Evolutionary conservation across 2,113 vertebrate species (phyloP).

Genomic region (Hirundichthys speculiger): DNA sequence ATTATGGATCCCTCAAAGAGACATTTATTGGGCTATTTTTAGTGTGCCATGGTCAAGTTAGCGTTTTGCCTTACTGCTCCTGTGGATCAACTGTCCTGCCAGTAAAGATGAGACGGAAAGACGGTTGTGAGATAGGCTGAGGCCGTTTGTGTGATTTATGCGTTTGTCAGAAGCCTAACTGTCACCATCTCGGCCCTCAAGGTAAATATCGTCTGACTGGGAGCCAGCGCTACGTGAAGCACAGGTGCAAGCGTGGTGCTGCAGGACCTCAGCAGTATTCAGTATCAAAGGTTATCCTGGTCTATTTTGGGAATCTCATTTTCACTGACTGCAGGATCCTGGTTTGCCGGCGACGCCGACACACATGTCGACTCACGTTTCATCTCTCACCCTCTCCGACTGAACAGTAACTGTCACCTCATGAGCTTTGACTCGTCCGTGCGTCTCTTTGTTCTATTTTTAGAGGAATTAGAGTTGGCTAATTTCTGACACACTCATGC

Average conservation of each 20-base stretch:
- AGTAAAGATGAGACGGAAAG: background rate
- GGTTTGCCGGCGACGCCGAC: background rate
- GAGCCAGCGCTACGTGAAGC: slow-evolving; percentile 13
- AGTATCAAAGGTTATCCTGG: slow-evolving; percentile 54
- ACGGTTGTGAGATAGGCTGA: background rate
- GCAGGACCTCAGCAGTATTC: slow-evolving; percentile 20
- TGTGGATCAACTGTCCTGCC: background rate
- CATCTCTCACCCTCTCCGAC: background rate
- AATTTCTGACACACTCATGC: background rate
- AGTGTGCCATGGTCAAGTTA: background rate
- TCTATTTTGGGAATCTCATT: slow-evolving; percentile 45
- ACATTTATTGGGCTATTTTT: background rate
- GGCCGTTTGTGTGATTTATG: slow-evolving; percentile 16
- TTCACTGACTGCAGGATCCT: slow-evolving; percentile 17
- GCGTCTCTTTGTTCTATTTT: slow-evolving; percentile 14
- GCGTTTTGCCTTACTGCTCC: background rate
- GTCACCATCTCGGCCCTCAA: slow-evolving; percentile 45
- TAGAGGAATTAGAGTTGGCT: background rate
- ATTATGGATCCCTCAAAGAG: no score
- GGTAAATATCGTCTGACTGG: slow-evolving; percentile 40
- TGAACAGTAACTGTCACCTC: no score
- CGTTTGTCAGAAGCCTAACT: slow-evolving; percentile 42
- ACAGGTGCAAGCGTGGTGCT: slow-evolving; percentile 21
- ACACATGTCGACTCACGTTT: background rate
- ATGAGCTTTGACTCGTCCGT: background rate